Percentiles rank a stretch among this genome's conserved stretches.
Evolutionary conservation across 1,140 invertebrate species (phyloP).

Genomic region (Temnothorax curvispinosus): DNA sequence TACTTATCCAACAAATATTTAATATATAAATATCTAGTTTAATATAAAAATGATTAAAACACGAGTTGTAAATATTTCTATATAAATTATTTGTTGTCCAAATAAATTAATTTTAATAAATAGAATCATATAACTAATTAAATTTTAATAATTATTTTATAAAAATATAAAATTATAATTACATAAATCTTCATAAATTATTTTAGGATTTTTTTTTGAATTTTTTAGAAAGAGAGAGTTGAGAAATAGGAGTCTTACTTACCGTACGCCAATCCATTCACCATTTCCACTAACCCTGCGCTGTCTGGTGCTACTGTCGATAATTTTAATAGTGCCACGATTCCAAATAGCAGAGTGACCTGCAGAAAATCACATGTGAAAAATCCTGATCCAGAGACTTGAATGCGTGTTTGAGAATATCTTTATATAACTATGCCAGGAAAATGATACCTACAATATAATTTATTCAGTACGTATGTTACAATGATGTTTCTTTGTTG

Average conservation of each 20-base stretch:
- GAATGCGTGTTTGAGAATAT: background rate
- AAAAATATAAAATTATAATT: slow-evolving; percentile 1
- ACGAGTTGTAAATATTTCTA: background rate
- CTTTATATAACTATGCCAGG: background rate
- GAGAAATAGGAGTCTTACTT: slow-evolving; percentile 59
- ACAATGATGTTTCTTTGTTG: background rate
- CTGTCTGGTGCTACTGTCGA: slow-evolving; percentile 74
- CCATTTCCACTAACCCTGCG: slow-evolving; percentile 80
- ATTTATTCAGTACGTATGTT: background rate
- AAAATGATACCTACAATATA: background rate
- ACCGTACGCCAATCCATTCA: slow-evolving; percentile 81
- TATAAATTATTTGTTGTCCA: background rate
- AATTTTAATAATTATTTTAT: background rate
- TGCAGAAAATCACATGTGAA: slow-evolving; percentile 23
- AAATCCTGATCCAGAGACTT: background rate
- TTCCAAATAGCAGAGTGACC: slow-evolving; percentile 37
- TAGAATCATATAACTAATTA: background rate
- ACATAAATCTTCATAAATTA: background rate
- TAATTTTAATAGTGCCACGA: slow-evolving; percentile 49
- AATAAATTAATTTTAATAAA: background rate
- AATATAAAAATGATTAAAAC: background rate
- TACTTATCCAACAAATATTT: background rate
- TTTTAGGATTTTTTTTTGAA: background rate
- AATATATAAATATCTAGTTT: background rate
- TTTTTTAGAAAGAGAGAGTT: background rate